These are phyloP conservation scores for Grammomys surdaster DNA, from an alignment of 2,113 vertebrate genomes.

Conservation along the genomic window DNA sequence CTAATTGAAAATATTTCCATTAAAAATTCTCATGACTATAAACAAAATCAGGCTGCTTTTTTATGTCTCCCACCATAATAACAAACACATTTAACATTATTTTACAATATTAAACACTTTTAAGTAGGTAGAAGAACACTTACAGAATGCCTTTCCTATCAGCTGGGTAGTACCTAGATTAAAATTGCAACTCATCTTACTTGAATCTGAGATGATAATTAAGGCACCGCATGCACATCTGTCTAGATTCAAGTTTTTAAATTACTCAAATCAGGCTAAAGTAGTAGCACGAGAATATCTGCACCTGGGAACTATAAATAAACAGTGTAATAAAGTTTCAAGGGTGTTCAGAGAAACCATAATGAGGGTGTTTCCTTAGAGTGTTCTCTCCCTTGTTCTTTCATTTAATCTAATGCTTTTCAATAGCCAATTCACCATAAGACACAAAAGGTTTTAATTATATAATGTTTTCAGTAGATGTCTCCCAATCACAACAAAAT, in stretches of 20 bases:
- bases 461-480: background rate
- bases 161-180: slow-evolving; percentile 6
- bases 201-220: slow-evolving; percentile 60
- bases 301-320: slow-evolving; percentile 61
- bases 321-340: slow-evolving; percentile 48
- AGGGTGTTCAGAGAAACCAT: background rate
- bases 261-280: slow-evolving; percentile 53
- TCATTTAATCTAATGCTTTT: background rate
- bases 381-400: slow-evolving; percentile 23
- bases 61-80: background rate
- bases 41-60: slow-evolving; percentile 7
- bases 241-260: slow-evolving; percentile 61
- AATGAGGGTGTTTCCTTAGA: background rate
- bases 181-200: slow-evolving; percentile 30
- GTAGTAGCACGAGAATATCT: slow-evolving; percentile 36
- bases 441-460: background rate
- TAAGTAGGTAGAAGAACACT: background rate
- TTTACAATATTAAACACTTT: slow-evolving; percentile 14
- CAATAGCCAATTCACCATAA: slow-evolving; percentile 38
- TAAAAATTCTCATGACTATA: slow-evolving; percentile 29
- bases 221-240: slow-evolving; percentile 21
- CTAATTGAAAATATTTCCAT: slow-evolving; percentile 9
- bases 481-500: background rate
- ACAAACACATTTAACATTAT: slow-evolving; percentile 1
- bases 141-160: background rate